A percentile compares a stretch with the other conserved stretches of the same genome.
These are phyloP conservation scores for Phylloscopus trochiloides DNA, from an alignment of 2,113 vertebrate genomes.

Conservation along the genomic window DNA sequence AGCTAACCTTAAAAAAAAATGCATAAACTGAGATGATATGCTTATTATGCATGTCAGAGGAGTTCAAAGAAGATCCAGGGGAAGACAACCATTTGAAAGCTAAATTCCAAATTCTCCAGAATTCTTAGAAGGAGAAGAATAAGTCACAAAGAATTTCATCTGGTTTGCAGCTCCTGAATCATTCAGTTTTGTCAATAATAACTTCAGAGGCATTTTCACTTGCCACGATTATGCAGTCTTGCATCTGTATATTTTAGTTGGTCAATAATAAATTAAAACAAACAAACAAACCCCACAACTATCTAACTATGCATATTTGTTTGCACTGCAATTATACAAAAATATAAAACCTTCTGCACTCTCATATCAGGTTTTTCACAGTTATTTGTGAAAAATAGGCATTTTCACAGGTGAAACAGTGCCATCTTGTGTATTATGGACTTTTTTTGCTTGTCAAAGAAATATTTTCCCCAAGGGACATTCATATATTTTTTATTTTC, in stretches of 20 bases:
- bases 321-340: background rate
- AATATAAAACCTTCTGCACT: background rate
- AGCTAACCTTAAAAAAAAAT: background rate
- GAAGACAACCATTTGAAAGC: background rate
- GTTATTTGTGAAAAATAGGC: background rate
- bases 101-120: background rate
- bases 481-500: background rate
- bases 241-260: background rate
- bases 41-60: background rate
- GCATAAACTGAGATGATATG: background rate
- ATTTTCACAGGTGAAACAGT: conserved; percentile 46
- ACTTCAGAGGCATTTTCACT: background rate
- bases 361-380: background rate
- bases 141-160: background rate
- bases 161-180: background rate
- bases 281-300: background rate
- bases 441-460: background rate
- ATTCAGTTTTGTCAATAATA: background rate
- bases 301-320: background rate
- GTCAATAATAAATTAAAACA: background rate
- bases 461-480: background rate
- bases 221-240: background rate
- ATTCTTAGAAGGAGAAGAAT: background rate
- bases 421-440: conserved; percentile 44
- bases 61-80: background rate